These are phyloP conservation scores for Dromococcyx pavoninus DNA, from an alignment of 2,797 vertebrate genomes.

Conservation along the genomic window DNA sequence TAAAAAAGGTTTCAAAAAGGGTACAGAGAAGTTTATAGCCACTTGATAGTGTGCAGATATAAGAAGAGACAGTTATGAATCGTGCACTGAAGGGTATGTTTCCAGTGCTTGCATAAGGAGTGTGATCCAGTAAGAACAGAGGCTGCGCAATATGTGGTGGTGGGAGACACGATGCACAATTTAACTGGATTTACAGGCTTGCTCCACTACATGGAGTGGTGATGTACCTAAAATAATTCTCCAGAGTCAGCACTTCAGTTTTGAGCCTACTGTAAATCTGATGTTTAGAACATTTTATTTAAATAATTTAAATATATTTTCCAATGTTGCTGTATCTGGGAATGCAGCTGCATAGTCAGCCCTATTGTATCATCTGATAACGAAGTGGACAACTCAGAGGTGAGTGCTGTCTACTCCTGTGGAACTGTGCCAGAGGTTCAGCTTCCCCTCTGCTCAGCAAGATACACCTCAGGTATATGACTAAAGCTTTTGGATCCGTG, in stretches of 20 bases:
- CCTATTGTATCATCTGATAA: background rate
- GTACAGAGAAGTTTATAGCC: background rate
- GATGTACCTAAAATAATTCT: background rate
- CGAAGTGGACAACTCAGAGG: background rate
- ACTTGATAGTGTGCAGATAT: background rate
- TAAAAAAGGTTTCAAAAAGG: background rate
- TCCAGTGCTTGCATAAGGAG: background rate
- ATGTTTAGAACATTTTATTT: background rate
- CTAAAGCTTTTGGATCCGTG: background rate
- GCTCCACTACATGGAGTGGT: background rate
- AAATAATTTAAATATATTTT: background rate
- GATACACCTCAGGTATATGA: background rate
- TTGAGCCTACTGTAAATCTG: background rate
- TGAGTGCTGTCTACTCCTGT: background rate
- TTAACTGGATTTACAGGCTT: background rate
- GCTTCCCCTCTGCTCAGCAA: background rate
- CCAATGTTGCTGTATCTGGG: background rate
- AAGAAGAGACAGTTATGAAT: background rate
- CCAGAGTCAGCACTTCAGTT: background rate
- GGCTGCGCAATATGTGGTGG: accelerated
- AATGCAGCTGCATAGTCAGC: background rate
- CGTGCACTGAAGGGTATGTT: background rate
- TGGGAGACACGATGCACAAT: background rate
- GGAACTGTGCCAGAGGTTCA: background rate
- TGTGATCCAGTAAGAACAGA: background rate